These are phyloP conservation scores for Scolanthus callimorphus DNA, from an alignment of 92 coral and sea anemone species.

Conservation along the genomic window DNA sequence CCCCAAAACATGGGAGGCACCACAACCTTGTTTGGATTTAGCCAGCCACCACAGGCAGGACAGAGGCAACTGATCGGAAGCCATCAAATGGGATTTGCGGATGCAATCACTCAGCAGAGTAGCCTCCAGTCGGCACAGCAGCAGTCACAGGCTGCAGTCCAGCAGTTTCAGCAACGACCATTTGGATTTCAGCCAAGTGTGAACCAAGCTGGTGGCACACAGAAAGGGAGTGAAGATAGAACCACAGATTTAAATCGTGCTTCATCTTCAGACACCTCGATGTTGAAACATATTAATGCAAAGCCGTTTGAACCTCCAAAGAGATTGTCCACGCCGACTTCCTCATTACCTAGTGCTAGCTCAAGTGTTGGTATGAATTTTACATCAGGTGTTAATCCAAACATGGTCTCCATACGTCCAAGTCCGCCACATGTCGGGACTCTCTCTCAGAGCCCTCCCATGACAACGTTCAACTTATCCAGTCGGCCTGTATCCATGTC, in stretches of 20 bases:
- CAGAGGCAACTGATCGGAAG: constrained; percentile 58
- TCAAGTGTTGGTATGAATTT: constrained; percentile 49
- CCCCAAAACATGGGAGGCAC: constrained; percentile 61
- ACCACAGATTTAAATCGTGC: constrained; percentile 43
- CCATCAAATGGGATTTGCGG: constrained; percentile 38
- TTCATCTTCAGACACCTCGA: constrained; percentile 58
- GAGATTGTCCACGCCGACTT: constrained; percentile 69
- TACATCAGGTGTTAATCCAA: constrained; percentile 55
- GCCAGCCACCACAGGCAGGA: constrained; percentile 68
- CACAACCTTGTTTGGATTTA: constrained; percentile 51
- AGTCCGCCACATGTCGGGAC: constrained; percentile 66
- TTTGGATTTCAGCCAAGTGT: constrained; percentile 66
- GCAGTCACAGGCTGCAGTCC: constrained; percentile 32
- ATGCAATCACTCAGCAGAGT: constrained; percentile 49
- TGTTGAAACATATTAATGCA: constrained; percentile 93
- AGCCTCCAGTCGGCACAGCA: constrained; percentile 14
- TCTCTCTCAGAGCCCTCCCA: constrained; percentile 87
- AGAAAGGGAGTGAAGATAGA: constrained; percentile 53
- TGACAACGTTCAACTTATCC: constrained; percentile 67
- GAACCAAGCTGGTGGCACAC: constrained; percentile 36
- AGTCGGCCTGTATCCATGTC: constrained; percentile 81
- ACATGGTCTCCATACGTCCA: constrained; percentile 62
- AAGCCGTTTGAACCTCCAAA: constrained; percentile 99
- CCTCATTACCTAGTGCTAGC: constrained; percentile 44
- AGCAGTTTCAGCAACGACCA: constrained; percentile 49